A percentile compares a stretch with the other conserved stretches of the same genome.
These are phyloP conservation scores for Rhynchomys soricoides DNA, from an alignment of 2,113 vertebrate genomes.

Conservation along the genomic window DNA sequence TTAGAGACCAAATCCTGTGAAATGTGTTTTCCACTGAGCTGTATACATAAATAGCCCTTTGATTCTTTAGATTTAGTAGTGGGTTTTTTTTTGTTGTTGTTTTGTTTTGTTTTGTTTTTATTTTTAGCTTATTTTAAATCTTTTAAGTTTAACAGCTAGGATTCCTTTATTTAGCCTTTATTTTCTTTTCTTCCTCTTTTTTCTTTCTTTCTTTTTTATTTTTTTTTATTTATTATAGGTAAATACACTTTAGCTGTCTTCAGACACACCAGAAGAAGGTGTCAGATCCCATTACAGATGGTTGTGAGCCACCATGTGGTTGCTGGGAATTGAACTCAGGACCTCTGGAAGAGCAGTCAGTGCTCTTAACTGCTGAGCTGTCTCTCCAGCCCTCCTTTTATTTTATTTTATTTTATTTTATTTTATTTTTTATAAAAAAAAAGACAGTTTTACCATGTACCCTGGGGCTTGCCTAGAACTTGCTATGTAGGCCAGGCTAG, in stretches of 20 bases:
- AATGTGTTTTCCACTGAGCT: background rate
- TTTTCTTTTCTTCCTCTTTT: background rate
- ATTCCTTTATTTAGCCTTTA: background rate
- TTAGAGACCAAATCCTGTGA: background rate
- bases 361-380: too few relatives aligned
- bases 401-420: rapidly evolving
- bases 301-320: too few relatives aligned
- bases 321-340: too few relatives aligned
- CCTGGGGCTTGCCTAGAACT: background rate
- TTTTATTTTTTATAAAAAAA: background rate
- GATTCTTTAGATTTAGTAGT: background rate
- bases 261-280: too few relatives aligned
- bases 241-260: too few relatives aligned
- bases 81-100: background rate
- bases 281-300: too few relatives aligned
- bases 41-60: background rate
- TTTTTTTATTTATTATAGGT: too few relatives aligned
- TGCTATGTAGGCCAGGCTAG: background rate
- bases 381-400: too few relatives aligned
- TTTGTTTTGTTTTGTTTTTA: too few relatives aligned
- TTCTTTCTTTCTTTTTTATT: background rate
- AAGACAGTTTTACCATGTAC: background rate
- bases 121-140: background rate
- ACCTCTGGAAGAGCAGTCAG: too few relatives aligned
- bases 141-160: background rate